Conservation (phyloP, 1,140 invertebrate species). For the Hermatobates lingyangjiaoensis region DNA sequence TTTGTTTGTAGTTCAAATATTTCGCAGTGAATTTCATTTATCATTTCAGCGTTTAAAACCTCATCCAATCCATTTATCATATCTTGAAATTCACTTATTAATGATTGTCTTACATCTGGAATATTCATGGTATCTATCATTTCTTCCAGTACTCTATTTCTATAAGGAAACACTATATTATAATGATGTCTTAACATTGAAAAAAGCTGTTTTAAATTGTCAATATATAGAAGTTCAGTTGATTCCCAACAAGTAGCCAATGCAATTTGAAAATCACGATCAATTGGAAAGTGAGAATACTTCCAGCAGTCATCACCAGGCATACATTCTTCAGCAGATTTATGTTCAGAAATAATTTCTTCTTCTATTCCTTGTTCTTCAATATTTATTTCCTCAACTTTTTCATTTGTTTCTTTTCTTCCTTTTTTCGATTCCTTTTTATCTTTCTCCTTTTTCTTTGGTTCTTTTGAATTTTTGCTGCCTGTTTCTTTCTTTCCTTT, state of each 20-base stretch:
- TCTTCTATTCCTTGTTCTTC: neutral
- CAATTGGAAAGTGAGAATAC: conserved; percentile 1
- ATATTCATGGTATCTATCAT: neutral
- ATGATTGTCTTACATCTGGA: conserved; percentile 2
- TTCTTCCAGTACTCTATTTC: neutral
- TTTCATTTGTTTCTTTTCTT: neutral
- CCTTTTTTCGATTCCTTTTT: neutral
- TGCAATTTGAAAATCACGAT: neutral
- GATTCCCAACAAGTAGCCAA: conserved; percentile 8
- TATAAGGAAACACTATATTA: conserved; percentile 3
- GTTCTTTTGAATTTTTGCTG: neutral
- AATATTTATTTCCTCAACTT: neutral
- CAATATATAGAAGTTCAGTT: conserved; percentile 3
- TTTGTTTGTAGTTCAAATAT: conserved; percentile 7
- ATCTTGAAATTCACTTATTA: conserved; percentile 11
- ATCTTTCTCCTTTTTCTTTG: neutral
- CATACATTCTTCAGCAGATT: neutral
- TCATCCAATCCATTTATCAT: conserved; percentile 10
- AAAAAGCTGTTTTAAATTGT: conserved; percentile 6
- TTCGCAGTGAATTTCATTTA: conserved; percentile 9
- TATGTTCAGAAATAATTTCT: neutral
- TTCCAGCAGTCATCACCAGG: neutral
- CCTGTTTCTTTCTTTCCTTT: neutral
- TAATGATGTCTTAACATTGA: neutral
- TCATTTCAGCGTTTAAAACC: conserved; percentile 2